Evolutionary conservation across 2,113 vertebrate genomes (phyloP).

Genomic region (Crotalus horridus): DNA sequence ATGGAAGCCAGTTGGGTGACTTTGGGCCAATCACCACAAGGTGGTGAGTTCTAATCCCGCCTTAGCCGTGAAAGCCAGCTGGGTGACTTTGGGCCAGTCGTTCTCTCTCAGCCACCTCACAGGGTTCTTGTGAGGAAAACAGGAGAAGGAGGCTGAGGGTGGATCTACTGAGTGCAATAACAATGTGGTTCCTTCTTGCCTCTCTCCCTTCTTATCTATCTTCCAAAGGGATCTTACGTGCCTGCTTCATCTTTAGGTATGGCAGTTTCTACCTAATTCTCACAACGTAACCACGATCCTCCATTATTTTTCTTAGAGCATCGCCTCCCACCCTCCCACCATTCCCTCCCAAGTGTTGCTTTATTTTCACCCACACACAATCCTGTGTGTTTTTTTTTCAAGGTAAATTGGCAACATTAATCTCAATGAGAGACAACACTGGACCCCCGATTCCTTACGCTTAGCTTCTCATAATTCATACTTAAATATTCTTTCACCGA

Average conservation of each 20-base stretch:
- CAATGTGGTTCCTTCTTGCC: background rate
- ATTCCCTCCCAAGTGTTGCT: conserved; percentile 24
- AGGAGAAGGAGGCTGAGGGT: background rate
- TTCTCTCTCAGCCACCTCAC: too few relatives aligned
- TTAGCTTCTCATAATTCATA: conserved; percentile 52
- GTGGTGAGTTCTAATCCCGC: too few relatives aligned
- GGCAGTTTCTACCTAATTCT: background rate
- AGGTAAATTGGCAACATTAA: conserved; percentile 53
- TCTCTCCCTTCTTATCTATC: background rate
- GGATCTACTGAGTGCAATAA: background rate
- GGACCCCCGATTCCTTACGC: conserved; percentile 40
- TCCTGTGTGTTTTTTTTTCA: background rate
- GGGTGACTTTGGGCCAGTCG: too few relatives aligned
- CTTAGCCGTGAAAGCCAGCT: too few relatives aligned
- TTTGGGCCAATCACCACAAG: too few relatives aligned
- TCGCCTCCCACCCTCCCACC: background rate
- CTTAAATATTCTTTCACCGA: conserved; percentile 49
- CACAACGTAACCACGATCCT: background rate
- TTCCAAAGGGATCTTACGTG: background rate
- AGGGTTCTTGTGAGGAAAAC: too few relatives aligned
- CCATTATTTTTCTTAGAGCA: background rate
- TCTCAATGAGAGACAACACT: conserved; percentile 53
- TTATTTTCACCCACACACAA: background rate
- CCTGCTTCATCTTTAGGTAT: background rate
- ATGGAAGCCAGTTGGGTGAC: too few relatives aligned